Base-by-base conservation (phyloP, 2,113 vertebrate genomes). In the Sclerurus mexicanus region DNA sequence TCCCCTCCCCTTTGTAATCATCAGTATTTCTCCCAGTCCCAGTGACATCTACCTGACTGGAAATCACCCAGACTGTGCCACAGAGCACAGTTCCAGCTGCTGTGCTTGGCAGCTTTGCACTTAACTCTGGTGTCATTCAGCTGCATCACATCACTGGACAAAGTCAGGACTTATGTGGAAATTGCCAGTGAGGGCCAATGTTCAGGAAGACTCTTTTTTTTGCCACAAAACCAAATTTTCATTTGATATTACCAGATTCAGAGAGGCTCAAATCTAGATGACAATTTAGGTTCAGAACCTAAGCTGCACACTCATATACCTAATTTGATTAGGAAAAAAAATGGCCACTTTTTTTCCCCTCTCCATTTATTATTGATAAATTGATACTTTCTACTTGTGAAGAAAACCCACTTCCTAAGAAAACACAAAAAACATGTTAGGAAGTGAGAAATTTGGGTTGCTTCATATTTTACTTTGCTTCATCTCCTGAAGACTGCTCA, bases 271-370 rank as follows among this genome's bases (percentile, higher is more conserved):
- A 84, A 86, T 49, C 28, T 49, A 76, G 44, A 21, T 27, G 12
- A 66, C 21, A 91, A 68, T 69, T 85, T 22, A 19, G 6, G 17
- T 27, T 67, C 16, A 46, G 31, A 93, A 66, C 10, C 7, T 49
- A 47, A 75, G 23, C 10, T 82, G 15, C 20, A 66, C 7, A 55
- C 15, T 14, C 16, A 37, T 30, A 37, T 7, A 8, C 28, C 23
- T 30, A 33, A 39, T 1, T 37, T 27, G 10, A 66, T 4, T 42
- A 15, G 55, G 47, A 22, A 66, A 62, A 74, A 59, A 56, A 50
- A 24, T 1, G 1, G 2, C 42, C 60, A 49, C 4, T 1, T 3
- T 14, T 37, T 35, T 18, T 8, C 14, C 6, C 1, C 3, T 7
- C n/a, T 7, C 4, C 5, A 4, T 33, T 81, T 83, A 28, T 78